These are phyloP conservation scores for Agrochola litura DNA, from an alignment of 2,888 invertebrate species.

Conservation along the genomic window DNA sequence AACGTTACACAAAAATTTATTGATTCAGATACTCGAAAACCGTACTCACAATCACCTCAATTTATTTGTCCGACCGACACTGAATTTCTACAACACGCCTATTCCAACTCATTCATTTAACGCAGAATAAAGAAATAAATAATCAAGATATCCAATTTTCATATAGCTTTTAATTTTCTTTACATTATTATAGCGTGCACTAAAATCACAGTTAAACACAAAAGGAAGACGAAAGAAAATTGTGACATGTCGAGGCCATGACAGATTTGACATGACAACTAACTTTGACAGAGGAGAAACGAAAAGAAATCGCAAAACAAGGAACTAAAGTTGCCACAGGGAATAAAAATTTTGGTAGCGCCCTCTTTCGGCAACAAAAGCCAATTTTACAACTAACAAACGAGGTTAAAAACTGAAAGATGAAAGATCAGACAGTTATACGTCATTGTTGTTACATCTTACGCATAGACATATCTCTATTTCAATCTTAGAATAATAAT, in stretches of 20 bases:
- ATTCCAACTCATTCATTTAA: constrained; percentile 35
- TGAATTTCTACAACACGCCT: constrained; percentile 50
- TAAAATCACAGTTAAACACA: constrained; percentile 74
- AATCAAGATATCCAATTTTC: constrained; percentile 55
- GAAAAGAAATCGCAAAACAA: constrained; percentile 26
- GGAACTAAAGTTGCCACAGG: constrained; percentile 22
- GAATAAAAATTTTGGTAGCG: not conserved
- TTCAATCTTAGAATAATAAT: too few species aligned
- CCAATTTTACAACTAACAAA: not conserved
- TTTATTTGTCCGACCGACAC: constrained; percentile 71
- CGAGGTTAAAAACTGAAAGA: too few species aligned
- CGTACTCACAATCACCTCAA: constrained; percentile 81
- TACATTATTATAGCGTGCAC: constrained; percentile 67
- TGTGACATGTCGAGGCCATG: constrained; percentile 67
- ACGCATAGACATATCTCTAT: too few species aligned
- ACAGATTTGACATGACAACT: constrained; percentile 56
- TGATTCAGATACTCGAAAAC: constrained; percentile 76
- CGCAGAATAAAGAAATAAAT: constrained; percentile 21
- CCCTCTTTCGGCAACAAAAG: not conserved
- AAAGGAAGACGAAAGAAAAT: constrained; percentile 68
- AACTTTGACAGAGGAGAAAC: constrained; percentile 44
- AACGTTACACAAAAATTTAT: constrained; percentile 71
- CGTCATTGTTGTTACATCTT: too few species aligned
- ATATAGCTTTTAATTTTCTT: constrained; percentile 58
- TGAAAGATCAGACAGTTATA: too few species aligned